Conservation (phyloP, 2,797 vertebrate species). For the Numenius phaeopus region DNA sequence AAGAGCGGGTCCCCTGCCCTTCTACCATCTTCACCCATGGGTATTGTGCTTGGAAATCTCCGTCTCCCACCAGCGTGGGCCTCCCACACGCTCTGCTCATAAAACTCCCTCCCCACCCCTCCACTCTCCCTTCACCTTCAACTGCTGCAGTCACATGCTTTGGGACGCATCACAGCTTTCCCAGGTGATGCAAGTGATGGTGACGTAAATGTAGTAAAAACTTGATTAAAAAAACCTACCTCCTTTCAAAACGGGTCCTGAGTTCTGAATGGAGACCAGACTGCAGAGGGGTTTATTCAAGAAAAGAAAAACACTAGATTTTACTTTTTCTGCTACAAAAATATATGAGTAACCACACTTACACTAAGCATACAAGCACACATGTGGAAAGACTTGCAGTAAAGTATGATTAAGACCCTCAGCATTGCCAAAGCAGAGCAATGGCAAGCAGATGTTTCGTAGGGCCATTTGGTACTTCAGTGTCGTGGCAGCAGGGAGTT, state of each 20-base stretch:
- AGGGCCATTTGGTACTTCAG: not conserved
- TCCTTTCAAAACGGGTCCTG: not conserved
- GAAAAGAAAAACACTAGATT: not conserved
- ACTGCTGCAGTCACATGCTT: not conserved
- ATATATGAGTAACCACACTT: not conserved
- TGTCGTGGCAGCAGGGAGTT: not conserved
- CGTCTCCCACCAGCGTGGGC: not conserved
- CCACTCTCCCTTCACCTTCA: not conserved
- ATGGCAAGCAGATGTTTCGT: slow-evolving; percentile 16
- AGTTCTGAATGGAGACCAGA: not conserved
- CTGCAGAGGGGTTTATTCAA: not conserved
- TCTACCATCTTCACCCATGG: not conserved
- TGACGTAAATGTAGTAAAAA: not conserved
- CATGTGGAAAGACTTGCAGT: not conserved
- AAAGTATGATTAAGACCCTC: slow-evolving; percentile 26
- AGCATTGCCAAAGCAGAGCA: not conserved
- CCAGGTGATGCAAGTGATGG: not conserved
- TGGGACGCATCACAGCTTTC: not conserved
- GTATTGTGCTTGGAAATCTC: not conserved
- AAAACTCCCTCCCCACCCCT: not conserved
- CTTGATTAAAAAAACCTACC: not conserved
- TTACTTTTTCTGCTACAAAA: not conserved
- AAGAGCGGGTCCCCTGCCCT: accelerated
- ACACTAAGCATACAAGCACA: not conserved
- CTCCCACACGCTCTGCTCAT: not conserved